Evolutionary conservation across 2,888 invertebrate species (phyloP).

Genomic region (Marasmarcha lunaedactyla): DNA sequence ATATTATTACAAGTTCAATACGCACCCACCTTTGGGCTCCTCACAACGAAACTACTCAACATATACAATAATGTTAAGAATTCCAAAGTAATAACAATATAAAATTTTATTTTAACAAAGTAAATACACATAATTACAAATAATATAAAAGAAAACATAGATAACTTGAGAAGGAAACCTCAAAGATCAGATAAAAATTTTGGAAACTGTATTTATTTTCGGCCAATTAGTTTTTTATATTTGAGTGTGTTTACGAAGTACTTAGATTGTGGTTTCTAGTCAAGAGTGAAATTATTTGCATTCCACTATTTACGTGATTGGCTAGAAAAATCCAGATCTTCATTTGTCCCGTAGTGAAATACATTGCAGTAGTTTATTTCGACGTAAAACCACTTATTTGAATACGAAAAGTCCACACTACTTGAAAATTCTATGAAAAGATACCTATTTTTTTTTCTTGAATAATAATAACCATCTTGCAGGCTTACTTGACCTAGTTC

Average conservation of each 20-base stretch:
- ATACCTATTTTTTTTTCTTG: constrained; percentile 26
- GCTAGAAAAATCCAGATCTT: constrained; percentile 43
- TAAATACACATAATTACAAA: too few species aligned
- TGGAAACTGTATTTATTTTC: too few species aligned
- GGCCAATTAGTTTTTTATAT: too few species aligned
- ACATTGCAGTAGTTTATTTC: constrained; percentile 17
- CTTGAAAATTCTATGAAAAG: constrained; percentile 13
- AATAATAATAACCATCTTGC: constrained; percentile 27
- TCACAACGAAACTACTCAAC: constrained; percentile 13
- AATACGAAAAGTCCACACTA: not conserved
- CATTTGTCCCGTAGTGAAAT: constrained; percentile 54
- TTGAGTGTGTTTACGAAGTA: not conserved
- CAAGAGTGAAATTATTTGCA: constrained; percentile 44
- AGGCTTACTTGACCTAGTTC: constrained; percentile 50
- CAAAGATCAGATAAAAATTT: too few species aligned
- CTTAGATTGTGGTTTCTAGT: constrained; percentile 25
- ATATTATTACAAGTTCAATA: constrained; percentile 69
- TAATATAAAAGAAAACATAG: too few species aligned
- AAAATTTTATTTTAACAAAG: not conserved
- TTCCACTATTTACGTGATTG: constrained; percentile 51
- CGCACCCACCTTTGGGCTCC: constrained; percentile 66
- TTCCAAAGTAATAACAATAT: not conserved
- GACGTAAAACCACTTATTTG: not conserved
- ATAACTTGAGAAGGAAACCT: too few species aligned
- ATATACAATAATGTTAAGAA: not conserved